Percentiles rank a stretch among this genome's conserved stretches.
phyloP scores from a whole-genome alignment of 2,888 invertebrate genomes.

The Eupelmus urozonus region DNA sequence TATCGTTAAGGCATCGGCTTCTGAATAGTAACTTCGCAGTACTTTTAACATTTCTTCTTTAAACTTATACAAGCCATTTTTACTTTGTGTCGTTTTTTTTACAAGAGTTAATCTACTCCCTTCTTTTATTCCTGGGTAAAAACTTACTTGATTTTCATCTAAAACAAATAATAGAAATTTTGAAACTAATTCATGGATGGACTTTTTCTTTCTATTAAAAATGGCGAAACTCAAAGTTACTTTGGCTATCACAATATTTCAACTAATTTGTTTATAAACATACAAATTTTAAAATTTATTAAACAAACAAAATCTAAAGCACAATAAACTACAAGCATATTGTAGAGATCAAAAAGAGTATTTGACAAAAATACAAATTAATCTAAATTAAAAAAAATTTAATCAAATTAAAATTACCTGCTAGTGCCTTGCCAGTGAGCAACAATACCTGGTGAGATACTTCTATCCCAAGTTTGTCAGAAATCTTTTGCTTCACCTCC shows the following conservation, averaged over 20 bases:
- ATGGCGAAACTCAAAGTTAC: not conserved
- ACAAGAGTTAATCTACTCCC: conserved; percentile 86
- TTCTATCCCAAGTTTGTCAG: conserved; percentile 82
- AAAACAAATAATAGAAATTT: conserved; percentile 63
- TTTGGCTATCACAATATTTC: conserved; percentile 4
- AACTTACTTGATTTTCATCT: conserved; percentile 84
- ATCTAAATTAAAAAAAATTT: no score
- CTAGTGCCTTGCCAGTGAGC: conserved; percentile 84
- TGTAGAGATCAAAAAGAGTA: no score
- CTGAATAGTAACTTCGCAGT: conserved; percentile 82
- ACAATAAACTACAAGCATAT: no score
- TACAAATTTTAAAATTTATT: not conserved
- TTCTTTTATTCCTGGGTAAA: conserved; percentile 86
- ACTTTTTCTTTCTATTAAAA: no score
- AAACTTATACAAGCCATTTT: conserved; percentile 77
- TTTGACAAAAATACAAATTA: not conserved
- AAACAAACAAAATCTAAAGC: no score
- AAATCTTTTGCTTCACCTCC: conserved; percentile 85
- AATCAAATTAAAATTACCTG: conserved; percentile 77
- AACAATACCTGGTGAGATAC: conserved; percentile 85
- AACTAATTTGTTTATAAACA: not conserved
- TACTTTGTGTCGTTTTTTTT: conserved; percentile 80
- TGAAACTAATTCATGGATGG: not conserved
- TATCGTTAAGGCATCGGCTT: conserved; percentile 82
- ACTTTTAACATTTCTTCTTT: conserved; percentile 80